Base-by-base conservation (phyloP, 2,888 invertebrate genomes). In the Cheilosia variabilis region DNA sequence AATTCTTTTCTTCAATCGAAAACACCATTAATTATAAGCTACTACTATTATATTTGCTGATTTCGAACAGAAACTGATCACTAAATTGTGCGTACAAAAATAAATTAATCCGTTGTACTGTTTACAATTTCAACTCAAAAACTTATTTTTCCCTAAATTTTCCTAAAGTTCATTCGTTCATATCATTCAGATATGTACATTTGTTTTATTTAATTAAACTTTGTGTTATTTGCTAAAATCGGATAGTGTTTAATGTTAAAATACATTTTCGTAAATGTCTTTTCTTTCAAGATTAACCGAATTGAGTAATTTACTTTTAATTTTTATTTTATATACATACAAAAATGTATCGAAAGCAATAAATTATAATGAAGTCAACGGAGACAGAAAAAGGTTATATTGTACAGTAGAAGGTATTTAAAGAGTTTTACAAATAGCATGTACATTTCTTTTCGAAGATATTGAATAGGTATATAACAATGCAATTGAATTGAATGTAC, bases 401-500 rank as follows among this genome's bases (percentile, higher is more conserved):
- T 27, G 34, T 57, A 57, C 22, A 69, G 45, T 9, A 17, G 45
- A 17, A 17, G 45, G 17, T 19, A 47, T 17, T 47, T 47, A 17
- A 47, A 47, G 17, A 17, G 19, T 47, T 47, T 7, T 17, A 9
- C 5, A 19, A 45, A 45, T 31, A 31, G 1, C 31, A 37, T 13
- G 3, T 4, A 13, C 10, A 37, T 37, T 37, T 3, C 37, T 37
- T 13, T 13, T 4, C 13, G 4, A 37, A 13, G 4, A 13, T 37
- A 37, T 13, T 13, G 4, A 37, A 37, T 37, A 13, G 4, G 3
- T 53, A 27, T 34, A 62, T 62, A 50, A 57, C 22, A 62, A 52
- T 53, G 34, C 37, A 55, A 60, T 63, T 68, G 57, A 60, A 66
- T 57, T 65, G 58, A 58, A 71, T 78, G 43, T 80, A 71, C 75